Evolutionary conservation across 1,140 invertebrate species (phyloP).

Genomic region (Lucilia cuprina): DNA sequence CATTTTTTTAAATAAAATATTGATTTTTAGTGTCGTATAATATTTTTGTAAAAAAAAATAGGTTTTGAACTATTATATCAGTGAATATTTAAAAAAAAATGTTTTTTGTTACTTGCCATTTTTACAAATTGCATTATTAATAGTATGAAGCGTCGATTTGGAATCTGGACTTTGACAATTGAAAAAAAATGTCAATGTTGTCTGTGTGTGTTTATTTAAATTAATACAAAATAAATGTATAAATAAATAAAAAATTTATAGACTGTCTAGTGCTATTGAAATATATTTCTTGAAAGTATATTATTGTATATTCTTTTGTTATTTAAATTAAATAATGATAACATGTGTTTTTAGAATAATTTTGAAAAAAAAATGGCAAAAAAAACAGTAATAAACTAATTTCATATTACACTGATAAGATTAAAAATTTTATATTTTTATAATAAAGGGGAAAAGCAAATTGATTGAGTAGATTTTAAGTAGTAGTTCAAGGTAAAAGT

Average conservation of each 20-base stretch:
- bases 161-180: constrained; percentile 1
- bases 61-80: no score
- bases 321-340: not conserved
- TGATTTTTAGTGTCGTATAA: no score
- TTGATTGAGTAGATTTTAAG: no score
- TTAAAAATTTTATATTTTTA: not conserved
- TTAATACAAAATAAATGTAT: not conserved
- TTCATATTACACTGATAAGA: not conserved
- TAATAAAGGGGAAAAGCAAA: not conserved
- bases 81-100: no score
- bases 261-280: not conserved
- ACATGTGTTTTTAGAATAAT: not conserved
- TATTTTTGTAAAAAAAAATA: no score
- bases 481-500: not conserved
- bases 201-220: not conserved
- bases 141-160: not conserved
- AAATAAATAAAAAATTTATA: not conserved
- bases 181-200: not conserved
- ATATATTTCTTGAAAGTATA: not conserved
- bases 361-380: not conserved
- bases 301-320: not conserved
- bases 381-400: not conserved
- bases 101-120: no score
- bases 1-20: no score
- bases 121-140: no score